Evolutionary conservation across 2,888 invertebrate genomes (phyloP).

Genomic region (Lithophane ornitopus): DNA sequence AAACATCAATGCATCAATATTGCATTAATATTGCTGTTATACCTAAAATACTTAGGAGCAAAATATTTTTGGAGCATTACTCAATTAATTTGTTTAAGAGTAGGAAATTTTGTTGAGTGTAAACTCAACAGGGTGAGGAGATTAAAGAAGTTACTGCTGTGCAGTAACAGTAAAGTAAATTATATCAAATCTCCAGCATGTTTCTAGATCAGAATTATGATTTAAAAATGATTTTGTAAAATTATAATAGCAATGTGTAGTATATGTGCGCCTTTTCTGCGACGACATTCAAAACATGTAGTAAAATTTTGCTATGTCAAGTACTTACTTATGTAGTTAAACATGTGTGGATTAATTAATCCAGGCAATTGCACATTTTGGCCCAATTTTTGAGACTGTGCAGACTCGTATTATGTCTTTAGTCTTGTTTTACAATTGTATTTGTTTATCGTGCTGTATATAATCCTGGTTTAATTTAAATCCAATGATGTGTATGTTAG

Average conservation of each 20-base stretch:
- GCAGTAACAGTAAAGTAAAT: not conserved
- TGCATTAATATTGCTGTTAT: constrained; percentile 15
- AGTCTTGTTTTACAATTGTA: not conserved
- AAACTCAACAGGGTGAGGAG: not conserved
- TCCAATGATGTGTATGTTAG: not conserved
- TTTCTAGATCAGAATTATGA: not conserved
- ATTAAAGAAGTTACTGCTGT: not conserved
- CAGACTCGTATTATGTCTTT: not conserved
- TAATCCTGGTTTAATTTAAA: not conserved
- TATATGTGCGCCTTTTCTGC: not conserved
- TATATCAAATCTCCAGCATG: not conserved
- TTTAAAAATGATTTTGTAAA: not conserved
- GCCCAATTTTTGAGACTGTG: not conserved
- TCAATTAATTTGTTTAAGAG: not conserved
- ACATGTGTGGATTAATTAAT: not conserved
- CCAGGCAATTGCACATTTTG: not conserved
- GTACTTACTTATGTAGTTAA: too few species aligned
- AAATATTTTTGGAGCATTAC: not conserved
- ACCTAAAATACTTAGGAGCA: constrained; percentile 16
- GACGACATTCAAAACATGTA: not conserved
- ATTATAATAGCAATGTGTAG: constrained; percentile 13
- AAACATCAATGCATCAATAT: not conserved
- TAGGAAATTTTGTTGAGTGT: not conserved
- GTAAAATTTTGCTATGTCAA: not conserved
- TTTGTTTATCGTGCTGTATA: not conserved